Conservation (phyloP, 2,888 invertebrate genomes). For the Dynastes hyllus region DNA sequence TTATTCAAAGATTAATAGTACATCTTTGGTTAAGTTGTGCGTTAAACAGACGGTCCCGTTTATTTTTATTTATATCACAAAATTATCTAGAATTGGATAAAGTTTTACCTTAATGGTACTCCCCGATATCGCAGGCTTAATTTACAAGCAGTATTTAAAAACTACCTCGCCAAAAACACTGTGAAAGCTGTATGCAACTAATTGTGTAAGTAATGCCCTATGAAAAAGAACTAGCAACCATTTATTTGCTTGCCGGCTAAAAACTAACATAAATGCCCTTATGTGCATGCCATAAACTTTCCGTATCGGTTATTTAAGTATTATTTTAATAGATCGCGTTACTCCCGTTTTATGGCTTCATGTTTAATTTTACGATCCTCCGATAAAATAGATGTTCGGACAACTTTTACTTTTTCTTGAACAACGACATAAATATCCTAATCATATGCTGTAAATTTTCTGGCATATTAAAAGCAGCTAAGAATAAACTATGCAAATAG, state of each 20-base stretch:
- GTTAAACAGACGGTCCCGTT: not conserved
- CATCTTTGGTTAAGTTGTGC: no score
- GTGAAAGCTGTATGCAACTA: no score
- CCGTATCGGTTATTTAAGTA: conserved; percentile 3
- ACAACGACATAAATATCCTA: not conserved
- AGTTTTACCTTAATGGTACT: no score
- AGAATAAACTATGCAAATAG: no score
- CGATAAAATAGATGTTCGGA: conserved; percentile 6
- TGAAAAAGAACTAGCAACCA: not conserved
- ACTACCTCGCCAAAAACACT: no score
- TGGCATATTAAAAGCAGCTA: not conserved
- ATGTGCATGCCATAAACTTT: conserved; percentile 1
- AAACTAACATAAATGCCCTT: not conserved
- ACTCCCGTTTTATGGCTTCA: conserved; percentile 22
- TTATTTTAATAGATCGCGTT: conserved; percentile 26
- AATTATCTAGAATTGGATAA: no score
- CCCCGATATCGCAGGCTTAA: no score
- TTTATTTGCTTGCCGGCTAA: not conserved
- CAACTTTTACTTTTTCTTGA: conserved; percentile 5
- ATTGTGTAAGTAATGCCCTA: no score
- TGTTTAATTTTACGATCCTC: conserved; percentile 21
- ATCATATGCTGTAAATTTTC: not conserved
- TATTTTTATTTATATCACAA: not conserved
- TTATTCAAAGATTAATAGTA: no score
- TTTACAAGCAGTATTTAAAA: no score